Conservation (phyloP, 1,140 invertebrate genomes). For the Brachionus rubens region DNA sequence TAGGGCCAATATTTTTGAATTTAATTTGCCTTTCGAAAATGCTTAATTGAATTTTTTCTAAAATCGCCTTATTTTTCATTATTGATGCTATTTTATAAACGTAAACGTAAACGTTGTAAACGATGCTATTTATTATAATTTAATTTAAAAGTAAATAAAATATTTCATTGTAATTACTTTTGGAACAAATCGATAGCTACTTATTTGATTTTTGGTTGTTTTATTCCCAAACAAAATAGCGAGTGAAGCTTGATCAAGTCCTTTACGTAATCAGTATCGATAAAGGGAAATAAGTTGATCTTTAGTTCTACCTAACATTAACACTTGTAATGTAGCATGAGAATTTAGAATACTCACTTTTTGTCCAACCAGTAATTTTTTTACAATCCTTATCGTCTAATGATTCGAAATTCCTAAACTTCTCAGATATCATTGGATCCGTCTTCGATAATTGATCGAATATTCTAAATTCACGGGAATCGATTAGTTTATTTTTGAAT, state of each 20-base stretch:
- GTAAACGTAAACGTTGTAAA: background rate
- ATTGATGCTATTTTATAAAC: background rate
- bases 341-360: background rate
- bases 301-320: background rate
- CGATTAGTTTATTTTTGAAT: too few relatives aligned
- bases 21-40: too few relatives aligned
- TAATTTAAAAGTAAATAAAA: background rate
- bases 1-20: background rate
- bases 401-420: background rate
- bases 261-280: conserved; percentile 20
- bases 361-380: conserved; percentile 15
- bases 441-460: too few relatives aligned
- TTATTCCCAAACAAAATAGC: background rate
- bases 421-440: too few relatives aligned
- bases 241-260: background rate
- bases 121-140: background rate
- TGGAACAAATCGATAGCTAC: background rate
- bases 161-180: background rate
- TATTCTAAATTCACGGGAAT: too few relatives aligned
- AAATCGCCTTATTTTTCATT: background rate
- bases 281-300: conserved; percentile 22
- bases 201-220: conserved; percentile 4
- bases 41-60: background rate
- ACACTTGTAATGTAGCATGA: background rate
- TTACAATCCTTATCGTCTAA: background rate